Percentiles rank a stretch among this genome's conserved stretches.
Evolutionary conservation across 2,113 vertebrate genomes (phyloP).

Genomic region (Megaleporinus macrocephalus): DNA sequence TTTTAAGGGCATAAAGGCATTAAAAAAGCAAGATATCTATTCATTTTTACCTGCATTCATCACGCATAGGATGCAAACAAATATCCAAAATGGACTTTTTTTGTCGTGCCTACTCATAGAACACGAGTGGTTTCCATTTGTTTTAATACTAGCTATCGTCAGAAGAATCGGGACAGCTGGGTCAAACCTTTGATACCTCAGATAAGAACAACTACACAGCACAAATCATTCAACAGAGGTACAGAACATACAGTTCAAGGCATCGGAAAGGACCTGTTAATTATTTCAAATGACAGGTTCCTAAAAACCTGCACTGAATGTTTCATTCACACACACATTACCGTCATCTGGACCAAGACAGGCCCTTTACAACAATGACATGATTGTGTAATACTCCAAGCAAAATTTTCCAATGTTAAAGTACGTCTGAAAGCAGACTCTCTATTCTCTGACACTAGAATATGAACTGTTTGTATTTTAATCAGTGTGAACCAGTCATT

Average conservation of each 20-base stretch:
- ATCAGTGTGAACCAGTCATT: background rate
- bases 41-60: conserved; percentile 20
- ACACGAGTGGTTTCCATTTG: conserved; percentile 48
- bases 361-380: background rate
- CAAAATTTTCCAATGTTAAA: background rate
- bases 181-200: conserved; percentile 16
- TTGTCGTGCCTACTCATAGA: conserved; percentile 18
- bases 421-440: background rate
- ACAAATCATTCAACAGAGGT: conserved; percentile 31
- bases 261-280: conserved; percentile 3
- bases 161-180: conserved; percentile 16
- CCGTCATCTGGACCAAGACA: background rate
- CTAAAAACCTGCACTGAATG: background rate
- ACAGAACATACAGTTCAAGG: conserved; percentile 32
- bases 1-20: conserved; percentile 22
- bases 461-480: background rate
- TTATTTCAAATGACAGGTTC: background rate
- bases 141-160: conserved; percentile 28
- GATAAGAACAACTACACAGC: conserved; percentile 31
- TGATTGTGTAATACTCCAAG: background rate
- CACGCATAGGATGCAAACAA: conserved; percentile 32
- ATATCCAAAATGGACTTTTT: conserved; percentile 43
- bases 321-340: background rate
- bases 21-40: conserved; percentile 9
- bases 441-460: background rate